These are phyloP conservation scores for Leucophenga maculata DNA, from an alignment of 2,888 invertebrate genomes.

Conservation along the genomic window DNA sequence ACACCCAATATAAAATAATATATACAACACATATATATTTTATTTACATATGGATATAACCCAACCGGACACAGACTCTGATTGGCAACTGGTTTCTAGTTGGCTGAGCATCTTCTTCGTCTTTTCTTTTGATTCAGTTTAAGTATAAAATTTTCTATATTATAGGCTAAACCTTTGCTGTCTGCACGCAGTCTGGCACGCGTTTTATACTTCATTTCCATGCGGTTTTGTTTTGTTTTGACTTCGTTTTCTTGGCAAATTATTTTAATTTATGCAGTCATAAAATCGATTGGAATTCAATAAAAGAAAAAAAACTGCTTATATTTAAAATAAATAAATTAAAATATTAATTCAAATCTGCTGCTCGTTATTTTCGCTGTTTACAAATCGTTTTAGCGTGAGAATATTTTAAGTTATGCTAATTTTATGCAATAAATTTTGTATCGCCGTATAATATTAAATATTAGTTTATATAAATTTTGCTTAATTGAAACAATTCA, in stretches of 20 bases:
- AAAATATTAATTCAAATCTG: conserved; percentile 21
- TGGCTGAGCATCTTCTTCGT: neutral
- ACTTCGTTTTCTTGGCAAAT: conserved; percentile 28
- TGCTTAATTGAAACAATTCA: neutral
- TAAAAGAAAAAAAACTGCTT: conserved; percentile 27
- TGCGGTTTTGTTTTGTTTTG: conserved; percentile 36
- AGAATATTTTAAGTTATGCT: conserved; percentile 53
- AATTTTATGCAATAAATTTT: conserved; percentile 44
- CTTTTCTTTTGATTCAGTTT: neutral
- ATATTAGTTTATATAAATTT: no score
- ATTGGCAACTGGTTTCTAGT: conserved; percentile 50
- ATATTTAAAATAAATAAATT: no score
- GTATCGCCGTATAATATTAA: neutral
- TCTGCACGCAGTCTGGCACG: conserved; percentile 32
- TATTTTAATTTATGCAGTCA: conserved; percentile 19
- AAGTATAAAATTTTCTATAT: no score
- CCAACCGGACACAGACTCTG: conserved; percentile 54
- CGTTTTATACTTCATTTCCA: neutral
- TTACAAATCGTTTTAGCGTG: conserved; percentile 41
- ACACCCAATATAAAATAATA: neutral
- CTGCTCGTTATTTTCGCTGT: neutral
- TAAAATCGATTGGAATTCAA: conserved; percentile 23
- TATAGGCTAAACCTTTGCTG: conserved; percentile 12
- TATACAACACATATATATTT: neutral
- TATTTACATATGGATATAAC: conserved; percentile 14